phyloP scores from a whole-genome alignment of 1,140 invertebrate species.

The Paracyclopina nana region DNA sequence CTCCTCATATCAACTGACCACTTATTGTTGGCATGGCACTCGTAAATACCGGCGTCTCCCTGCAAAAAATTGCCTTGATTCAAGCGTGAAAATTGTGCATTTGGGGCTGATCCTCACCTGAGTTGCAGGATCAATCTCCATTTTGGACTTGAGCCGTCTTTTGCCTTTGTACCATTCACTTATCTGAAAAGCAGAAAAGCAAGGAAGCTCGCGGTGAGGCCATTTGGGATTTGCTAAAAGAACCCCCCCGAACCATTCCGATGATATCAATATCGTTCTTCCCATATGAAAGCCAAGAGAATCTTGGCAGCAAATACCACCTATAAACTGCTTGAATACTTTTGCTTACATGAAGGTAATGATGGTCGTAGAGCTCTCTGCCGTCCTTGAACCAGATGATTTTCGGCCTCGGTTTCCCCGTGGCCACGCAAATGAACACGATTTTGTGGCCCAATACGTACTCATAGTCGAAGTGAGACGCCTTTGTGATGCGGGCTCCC shows the following conservation, averaged over 20 bases:
- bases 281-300: too few species aligned
- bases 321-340: too few species aligned
- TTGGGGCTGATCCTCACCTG: slow-evolving; percentile 52
- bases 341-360: slow-evolving; percentile 67
- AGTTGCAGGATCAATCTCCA: slow-evolving; percentile 78
- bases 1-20: slow-evolving; percentile 24
- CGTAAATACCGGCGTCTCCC: slow-evolving; percentile 59
- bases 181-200: slow-evolving; percentile 34
- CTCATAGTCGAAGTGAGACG: slow-evolving; percentile 79
- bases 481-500: slow-evolving; percentile 72
- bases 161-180: slow-evolving; percentile 63
- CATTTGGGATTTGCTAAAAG: too few species aligned
- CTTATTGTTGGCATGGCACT: slow-evolving; percentile 78
- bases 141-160: slow-evolving; percentile 66
- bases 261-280: too few species aligned
- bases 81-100: neutral
- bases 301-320: too few species aligned
- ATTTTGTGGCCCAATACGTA: slow-evolving; percentile 82
- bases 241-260: too few species aligned
- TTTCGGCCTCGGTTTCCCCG: slow-evolving; percentile 56
- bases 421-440: slow-evolving; percentile 65
- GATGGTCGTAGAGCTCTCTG: slow-evolving; percentile 63
- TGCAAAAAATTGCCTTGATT: neutral
- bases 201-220: neutral
- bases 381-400: slow-evolving; percentile 87